Evolutionary conservation across 2,797 vertebrate species (phyloP).

Genomic region (Myripristis jacobus): DNA sequence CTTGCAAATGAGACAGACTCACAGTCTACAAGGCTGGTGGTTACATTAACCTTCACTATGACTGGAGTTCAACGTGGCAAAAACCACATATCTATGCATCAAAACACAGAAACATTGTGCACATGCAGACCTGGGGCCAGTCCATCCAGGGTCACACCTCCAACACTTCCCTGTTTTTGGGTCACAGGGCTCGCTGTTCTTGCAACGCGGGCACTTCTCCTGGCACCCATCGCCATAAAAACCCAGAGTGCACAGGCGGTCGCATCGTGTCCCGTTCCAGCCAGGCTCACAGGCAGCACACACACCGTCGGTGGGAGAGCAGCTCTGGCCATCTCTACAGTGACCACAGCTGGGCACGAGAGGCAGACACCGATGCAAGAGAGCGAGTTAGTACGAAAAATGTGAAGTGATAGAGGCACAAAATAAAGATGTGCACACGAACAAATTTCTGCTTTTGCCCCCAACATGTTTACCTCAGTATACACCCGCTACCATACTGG

Average conservation of each 20-base stretch:
- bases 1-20: too few relatives aligned
- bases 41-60: not conserved
- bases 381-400: not conserved
- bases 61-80: not conserved
- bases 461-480: conserved; percentile 66
- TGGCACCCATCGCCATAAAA: conserved; percentile 86
- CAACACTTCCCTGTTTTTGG: conserved; percentile 84
- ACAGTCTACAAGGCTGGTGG: too few relatives aligned
- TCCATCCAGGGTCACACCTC: conserved; percentile 89
- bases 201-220: conserved; percentile 87
- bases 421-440: not conserved
- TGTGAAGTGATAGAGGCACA: not conserved
- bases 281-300: conserved; percentile 89
- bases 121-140: conserved; percentile 84
- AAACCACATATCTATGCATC: not conserved
- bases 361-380: not conserved
- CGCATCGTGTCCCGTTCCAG: conserved; percentile 91
- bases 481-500: conserved; percentile 86
- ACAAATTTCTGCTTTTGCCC: not conserved
- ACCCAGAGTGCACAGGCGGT: conserved; percentile 82
- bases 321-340: conserved; percentile 83
- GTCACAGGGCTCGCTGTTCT: conserved; percentile 82
- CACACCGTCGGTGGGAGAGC: conserved; percentile 84
- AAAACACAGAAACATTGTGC: not conserved
- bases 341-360: conserved; percentile 82